A percentile compares a stretch with the other conserved stretches of the same genome.
These are phyloP conservation scores for Lithophane ornitopus DNA, from an alignment of 2,888 invertebrate species.

Conservation along the genomic window DNA sequence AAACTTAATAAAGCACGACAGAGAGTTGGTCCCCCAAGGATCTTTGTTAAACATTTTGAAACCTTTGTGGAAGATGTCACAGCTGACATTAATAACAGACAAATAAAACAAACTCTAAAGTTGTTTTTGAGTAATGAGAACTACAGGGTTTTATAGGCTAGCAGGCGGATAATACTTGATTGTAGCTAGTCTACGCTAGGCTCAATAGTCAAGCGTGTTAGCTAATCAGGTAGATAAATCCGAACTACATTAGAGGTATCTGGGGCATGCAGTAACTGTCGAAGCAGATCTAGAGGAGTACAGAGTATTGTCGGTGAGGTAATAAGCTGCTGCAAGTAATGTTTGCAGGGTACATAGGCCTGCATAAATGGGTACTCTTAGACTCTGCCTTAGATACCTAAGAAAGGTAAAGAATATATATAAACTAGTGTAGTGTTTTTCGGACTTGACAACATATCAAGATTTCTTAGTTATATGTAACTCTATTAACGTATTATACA, in stretches of 20 bases:
- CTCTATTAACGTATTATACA: too few species aligned
- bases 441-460: too few species aligned
- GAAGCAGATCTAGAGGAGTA: slow-evolving; percentile 3
- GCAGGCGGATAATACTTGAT: slow-evolving; percentile 6
- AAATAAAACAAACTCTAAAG: neutral
- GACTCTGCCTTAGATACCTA: neutral
- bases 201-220: slow-evolving; percentile 28
- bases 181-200: slow-evolving; percentile 2
- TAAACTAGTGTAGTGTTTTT: neutral
- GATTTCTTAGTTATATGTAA: too few species aligned
- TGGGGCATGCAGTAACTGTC: slow-evolving; percentile 27
- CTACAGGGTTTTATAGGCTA: neutral
- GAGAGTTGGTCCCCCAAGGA: slow-evolving; percentile 28
- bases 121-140: neutral
- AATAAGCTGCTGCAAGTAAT: neutral
- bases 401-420: neutral
- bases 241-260: slow-evolving; percentile 41
- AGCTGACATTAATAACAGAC: slow-evolving; percentile 1
- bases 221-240: slow-evolving; percentile 47
- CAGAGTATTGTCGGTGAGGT: neutral
- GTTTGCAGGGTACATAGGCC: neutral
- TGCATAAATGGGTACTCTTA: neutral
- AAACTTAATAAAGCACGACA: slow-evolving; percentile 37
- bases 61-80: neutral
- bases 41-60: slow-evolving; percentile 19